These are phyloP conservation scores for Agrochola litura DNA, from an alignment of 2,888 invertebrate genomes.

Conservation along the genomic window DNA sequence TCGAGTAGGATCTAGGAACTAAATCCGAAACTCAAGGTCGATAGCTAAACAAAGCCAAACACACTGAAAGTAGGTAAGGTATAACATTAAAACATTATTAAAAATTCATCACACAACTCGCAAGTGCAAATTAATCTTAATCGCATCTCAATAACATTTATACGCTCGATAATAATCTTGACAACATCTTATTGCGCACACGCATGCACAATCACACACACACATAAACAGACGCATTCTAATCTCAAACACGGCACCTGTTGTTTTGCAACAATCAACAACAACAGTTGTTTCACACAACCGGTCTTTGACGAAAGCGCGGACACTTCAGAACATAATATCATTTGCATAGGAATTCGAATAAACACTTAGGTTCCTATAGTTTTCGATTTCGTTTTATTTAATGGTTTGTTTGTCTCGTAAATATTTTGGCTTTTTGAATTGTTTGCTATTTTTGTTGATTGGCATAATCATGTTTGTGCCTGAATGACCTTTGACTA, in stretches of 20 bases:
- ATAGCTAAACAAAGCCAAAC: neutral
- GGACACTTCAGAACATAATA: conserved; percentile 42
- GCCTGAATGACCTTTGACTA: neutral
- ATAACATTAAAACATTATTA: neutral
- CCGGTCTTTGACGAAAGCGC: conserved; percentile 50
- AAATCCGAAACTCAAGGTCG: neutral
- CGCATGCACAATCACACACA: conserved; percentile 19
- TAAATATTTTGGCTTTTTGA: conserved; percentile 6
- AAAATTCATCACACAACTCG: neutral
- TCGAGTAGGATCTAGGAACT: neutral
- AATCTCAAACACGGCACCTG: conserved; percentile 51
- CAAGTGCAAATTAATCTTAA: conserved; percentile 45
- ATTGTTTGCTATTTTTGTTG: conserved; percentile 17
- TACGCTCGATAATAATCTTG: conserved; percentile 32
- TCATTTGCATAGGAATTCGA: conserved; percentile 62
- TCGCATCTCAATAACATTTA: conserved; percentile 48
- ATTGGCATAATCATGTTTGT: conserved; percentile 6
- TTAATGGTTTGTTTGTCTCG: conserved; percentile 6
- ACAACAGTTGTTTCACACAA: conserved; percentile 37
- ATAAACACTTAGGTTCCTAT: conserved; percentile 10
- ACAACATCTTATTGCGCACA: conserved; percentile 22
- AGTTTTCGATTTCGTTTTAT: conserved; percentile 47
- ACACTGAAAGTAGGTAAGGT: neutral
- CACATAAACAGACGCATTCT: conserved; percentile 31
- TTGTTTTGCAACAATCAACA: conserved; percentile 52